A percentile compares a stretch with the other conserved stretches of the same genome.
phyloP scores from a whole-genome alignment of 2,113 vertebrate species.

The Xiphophorus maculatus region DNA sequence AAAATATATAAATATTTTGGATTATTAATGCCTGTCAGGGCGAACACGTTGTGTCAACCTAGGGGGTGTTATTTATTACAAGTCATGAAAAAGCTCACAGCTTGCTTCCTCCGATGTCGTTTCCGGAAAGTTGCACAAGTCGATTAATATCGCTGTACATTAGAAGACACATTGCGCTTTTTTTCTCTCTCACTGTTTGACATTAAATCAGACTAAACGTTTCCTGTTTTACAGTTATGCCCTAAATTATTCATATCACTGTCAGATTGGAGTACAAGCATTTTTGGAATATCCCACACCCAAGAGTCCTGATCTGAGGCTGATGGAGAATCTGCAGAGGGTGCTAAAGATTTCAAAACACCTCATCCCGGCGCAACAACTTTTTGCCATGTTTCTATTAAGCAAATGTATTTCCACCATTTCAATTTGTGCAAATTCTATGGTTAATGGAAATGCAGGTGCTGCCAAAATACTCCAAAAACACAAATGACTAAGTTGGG shows the following conservation, averaged over 20 bases:
- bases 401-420: no score
- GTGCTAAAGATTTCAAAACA: background rate
- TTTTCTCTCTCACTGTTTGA: background rate
- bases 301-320: background rate
- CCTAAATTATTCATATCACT: background rate
- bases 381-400: no score
- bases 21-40: conserved; percentile 19
- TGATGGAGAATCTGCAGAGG: background rate
- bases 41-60: background rate
- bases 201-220: background rate
- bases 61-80: background rate
- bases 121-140: background rate
- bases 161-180: background rate
- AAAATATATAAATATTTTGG: conserved; percentile 17
- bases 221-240: background rate
- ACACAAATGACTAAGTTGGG: no score
- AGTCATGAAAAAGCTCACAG: background rate
- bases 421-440: no score
- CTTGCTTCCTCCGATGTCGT: background rate
- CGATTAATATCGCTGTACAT: background rate
- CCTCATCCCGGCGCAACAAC: no score
- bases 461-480: no score
- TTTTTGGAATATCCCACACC: background rate
- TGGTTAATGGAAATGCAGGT: no score
- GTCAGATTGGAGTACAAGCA: background rate